Percentiles rank a stretch among this genome's conserved stretches.
These are phyloP conservation scores for Tachuris rubrigastra DNA, from an alignment of 2,113 vertebrate genomes.

Conservation along the genomic window DNA sequence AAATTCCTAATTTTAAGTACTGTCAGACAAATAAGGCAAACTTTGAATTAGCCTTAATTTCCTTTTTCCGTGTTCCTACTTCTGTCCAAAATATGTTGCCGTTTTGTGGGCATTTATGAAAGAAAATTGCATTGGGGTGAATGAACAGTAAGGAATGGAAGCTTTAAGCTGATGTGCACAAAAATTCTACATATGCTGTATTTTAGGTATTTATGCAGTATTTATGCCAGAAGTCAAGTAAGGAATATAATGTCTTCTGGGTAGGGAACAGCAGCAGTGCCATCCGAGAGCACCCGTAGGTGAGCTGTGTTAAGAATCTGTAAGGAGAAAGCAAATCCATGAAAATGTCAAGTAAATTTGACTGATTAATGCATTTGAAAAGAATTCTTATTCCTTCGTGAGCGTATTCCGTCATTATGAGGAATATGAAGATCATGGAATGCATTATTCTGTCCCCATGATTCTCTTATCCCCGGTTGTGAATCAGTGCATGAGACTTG, in stretches of 20 bases:
- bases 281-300: background rate
- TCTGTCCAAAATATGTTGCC: background rate
- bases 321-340: background rate
- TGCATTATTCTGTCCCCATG: background rate
- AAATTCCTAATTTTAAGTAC: background rate
- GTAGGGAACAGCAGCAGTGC: background rate
- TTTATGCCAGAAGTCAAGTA: background rate
- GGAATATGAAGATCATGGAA: background rate
- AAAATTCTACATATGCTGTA: background rate
- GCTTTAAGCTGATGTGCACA: background rate
- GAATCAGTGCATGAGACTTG: slow-evolving; percentile 26
- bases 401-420: background rate
- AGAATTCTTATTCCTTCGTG: background rate
- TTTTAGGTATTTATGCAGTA: background rate
- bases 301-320: background rate
- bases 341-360: background rate
- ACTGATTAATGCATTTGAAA: slow-evolving; percentile 7
- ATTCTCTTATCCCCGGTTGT: background rate
- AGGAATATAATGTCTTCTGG: background rate
- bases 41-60: background rate
- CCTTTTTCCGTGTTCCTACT: background rate
- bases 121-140: background rate
- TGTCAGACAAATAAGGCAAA: background rate
- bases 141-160: background rate
- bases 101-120: background rate